Evolutionary conservation across 2,797 vertebrate species (phyloP), one percentile per base, ranked within the genome.

Genomic region (Neomorphus geoffroyi): DNA sequence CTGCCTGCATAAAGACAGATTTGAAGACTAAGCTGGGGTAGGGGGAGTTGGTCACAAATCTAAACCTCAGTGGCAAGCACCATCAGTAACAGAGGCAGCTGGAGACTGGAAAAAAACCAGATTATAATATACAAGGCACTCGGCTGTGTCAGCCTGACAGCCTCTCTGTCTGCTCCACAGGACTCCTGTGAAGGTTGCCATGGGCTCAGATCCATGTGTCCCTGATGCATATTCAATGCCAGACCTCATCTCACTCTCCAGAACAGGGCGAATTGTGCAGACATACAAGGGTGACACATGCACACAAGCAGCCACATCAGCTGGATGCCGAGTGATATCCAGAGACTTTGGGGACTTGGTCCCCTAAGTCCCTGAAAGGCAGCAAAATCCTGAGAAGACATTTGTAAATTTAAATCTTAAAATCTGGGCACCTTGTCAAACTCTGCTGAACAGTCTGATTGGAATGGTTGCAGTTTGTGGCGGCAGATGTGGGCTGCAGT

Each of bases 141-240:
- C 78, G 10, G 64, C 94, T 96, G 83, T 95, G 88, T 93, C 96
- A 96, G 93, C 88, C 88, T 95, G 96, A 96, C 96, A 96, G 93
- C 83, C 86, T 92, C 90, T 94, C 94, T 95, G 92, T 92, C 94
- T 97, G 94, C 94, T 94, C 94, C 84, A 72, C 94, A 91, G 92
- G 95, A 89, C 91, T 94, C 86, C 95, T 94, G 91, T 86, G 92
- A 95, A 97, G 96, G 90, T 95, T 96, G 94, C 94, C 92, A 94
- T 93, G 90, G 93, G 94, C 96, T 96, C 93, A 94, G 88, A 96
- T 96, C 94, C 94, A 90, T 93, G 88, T 92, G 91, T 96, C 88
- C 92, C 92, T 96, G 92, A 94, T 96, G 91, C 96, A 96, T 96
- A 96, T 95, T 96, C 95, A 96, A 60, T 92, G 96, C 91, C 90